Evolutionary conservation across 2,113 vertebrate genomes (phyloP).

Genomic region (Uria lomvia): DNA sequence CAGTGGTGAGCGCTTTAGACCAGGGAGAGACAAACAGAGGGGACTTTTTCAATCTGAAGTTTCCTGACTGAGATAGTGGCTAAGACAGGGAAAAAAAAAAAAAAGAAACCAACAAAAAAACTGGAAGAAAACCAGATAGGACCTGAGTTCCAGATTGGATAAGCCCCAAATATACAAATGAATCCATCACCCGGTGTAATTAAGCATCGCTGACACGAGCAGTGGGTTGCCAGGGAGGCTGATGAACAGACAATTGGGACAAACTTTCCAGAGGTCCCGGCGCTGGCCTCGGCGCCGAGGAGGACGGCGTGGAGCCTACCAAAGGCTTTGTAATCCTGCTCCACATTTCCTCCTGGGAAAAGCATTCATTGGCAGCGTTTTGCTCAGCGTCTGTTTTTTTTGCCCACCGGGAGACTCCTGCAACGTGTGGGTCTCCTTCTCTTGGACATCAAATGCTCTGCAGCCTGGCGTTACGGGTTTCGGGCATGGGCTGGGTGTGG

Average conservation of each 20-base stretch:
- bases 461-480: fast-evolving
- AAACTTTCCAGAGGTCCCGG: background rate
- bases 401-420: background rate
- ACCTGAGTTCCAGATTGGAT: background rate
- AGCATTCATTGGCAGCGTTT: background rate
- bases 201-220: background rate
- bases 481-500: fast-evolving
- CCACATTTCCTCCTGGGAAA: background rate
- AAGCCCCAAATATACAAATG: background rate
- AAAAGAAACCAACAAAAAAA: no score
- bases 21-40: background rate
- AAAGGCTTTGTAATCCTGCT: background rate
- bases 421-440: fast-evolving
- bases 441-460: background rate
- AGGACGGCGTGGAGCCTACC: fast-evolving
- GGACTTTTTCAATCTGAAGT: background rate
- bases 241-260: background rate
- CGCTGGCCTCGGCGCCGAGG: fast-evolving
- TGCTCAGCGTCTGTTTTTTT: fast-evolving
- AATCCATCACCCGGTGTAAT: background rate
- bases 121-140: background rate
- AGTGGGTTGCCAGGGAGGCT: background rate
- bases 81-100: background rate
- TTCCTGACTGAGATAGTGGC: background rate
- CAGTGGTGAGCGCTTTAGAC: fast-evolving